These are phyloP conservation scores for Eilema griseolum DNA, from an alignment of 2,888 invertebrate species.

Conservation along the genomic window DNA sequence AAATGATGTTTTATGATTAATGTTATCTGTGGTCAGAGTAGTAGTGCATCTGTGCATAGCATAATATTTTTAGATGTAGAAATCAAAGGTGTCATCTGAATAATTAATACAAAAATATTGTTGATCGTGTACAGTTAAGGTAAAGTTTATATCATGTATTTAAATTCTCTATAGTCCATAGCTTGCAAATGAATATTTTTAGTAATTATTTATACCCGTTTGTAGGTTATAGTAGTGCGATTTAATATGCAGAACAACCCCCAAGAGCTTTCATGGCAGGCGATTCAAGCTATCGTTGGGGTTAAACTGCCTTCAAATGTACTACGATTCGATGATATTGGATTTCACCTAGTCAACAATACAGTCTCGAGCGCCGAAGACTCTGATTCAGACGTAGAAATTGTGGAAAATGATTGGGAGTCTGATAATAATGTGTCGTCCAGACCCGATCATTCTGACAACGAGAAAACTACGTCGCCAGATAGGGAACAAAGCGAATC, in stretches of 20 bases:
- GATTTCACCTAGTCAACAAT: conserved; percentile 82
- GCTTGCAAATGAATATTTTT: conserved; percentile 55
- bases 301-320: conserved; percentile 85
- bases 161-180: conserved; percentile 44
- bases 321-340: conserved; percentile 85
- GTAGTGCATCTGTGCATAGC: conserved; percentile 30
- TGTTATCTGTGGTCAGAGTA: conserved; percentile 10
- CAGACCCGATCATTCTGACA: conserved; percentile 81
- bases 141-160: conserved; percentile 63
- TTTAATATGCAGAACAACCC: conserved; percentile 88
- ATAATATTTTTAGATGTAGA: conserved; percentile 88
- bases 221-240: conserved; percentile 87
- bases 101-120: conserved; percentile 67
- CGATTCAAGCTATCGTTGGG: conserved; percentile 86
- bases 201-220: conserved; percentile 83
- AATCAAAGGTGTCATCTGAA: conserved; percentile 81
- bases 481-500: conserved; percentile 81
- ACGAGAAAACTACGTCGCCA: conserved; percentile 78
- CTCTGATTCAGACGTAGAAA: conserved; percentile 85
- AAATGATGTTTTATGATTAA: too few relatives aligned
- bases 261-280: conserved; percentile 88
- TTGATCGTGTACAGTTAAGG: conserved; percentile 77
- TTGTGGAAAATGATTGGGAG: conserved; percentile 85
- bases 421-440: conserved; percentile 83
- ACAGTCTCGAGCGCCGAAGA: conserved; percentile 81